Percentiles rank a stretch among this genome's conserved stretches.
phyloP scores from a whole-genome alignment of 2,797 vertebrate genomes.

The Eospalax fontanierii region DNA sequence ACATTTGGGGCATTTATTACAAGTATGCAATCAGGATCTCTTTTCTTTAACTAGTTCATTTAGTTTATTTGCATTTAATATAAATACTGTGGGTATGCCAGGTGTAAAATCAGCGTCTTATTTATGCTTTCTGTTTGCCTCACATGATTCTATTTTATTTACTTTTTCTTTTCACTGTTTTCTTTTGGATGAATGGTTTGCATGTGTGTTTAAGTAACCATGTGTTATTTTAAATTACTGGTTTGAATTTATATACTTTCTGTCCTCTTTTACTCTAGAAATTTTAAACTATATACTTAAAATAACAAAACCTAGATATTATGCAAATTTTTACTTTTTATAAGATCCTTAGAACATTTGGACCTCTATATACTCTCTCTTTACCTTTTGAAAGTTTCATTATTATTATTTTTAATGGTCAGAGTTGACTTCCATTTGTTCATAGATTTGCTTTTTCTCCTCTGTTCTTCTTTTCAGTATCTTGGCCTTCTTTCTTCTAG shows the following conservation, averaged over 20 bases:
- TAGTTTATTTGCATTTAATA: not conserved
- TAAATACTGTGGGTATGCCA: not conserved
- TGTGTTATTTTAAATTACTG: not conserved
- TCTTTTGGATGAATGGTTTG: not conserved
- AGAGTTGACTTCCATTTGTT: not conserved
- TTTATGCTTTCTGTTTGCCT: not conserved
- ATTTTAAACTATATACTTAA: not conserved
- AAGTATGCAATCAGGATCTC: not conserved
- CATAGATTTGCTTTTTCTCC: not conserved
- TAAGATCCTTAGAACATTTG: not conserved
- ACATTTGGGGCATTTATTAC: not conserved
- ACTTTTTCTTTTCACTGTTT: not conserved
- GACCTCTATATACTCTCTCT: not conserved
- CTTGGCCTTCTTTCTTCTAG: not conserved
- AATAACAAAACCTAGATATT: constrained; percentile 13
- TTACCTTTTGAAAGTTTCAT: not conserved
- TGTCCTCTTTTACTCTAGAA: constrained; percentile 5
- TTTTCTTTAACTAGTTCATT: not conserved
- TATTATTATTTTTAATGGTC: not conserved
- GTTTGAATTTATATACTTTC: not conserved
- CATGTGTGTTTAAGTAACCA: not conserved
- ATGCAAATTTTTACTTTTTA: not conserved
- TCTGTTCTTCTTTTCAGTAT: not conserved
- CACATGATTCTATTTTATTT: not conserved
- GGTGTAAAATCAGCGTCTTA: not conserved